Evolutionary conservation across 2,113 vertebrate genomes (phyloP), one percentile per base, ranked within the genome.

Genomic region (Microcebus murinus): DNA sequence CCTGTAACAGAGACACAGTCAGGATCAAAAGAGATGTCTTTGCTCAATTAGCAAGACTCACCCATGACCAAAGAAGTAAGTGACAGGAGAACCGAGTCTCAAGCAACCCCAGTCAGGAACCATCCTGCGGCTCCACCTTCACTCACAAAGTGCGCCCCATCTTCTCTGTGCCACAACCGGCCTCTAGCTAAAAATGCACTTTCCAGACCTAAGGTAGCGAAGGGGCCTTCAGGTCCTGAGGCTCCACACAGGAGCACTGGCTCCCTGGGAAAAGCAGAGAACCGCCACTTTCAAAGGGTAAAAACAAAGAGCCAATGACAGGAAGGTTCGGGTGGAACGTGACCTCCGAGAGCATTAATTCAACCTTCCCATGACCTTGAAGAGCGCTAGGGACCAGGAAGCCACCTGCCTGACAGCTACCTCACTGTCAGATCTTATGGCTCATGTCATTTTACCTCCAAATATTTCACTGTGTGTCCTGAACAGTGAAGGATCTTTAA

Each of bases 1-100:
- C 99, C 99, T 99, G 94, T 31, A 92, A 89, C 97, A 94, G 91
- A 93, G 77, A 97, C 31, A 96, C 29, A 68, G 13, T 42, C 50
- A 10, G n/a, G 15, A 34, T 31, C 23, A 52, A 21, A 12, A 34
- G 23, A 34, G 2, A 93, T 0, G 4, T 17, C 48, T 18, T 45
- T 2, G 25, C 12, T 5, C 17, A 8, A 39, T 2, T 1, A 55
- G 34, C 57, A 61, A 36, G 63, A n/a, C 23, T 52, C 61, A 1
- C 52, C n/a, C 8, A 1, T 3, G 23, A 34, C 50, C 4, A 1
- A 1, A 36, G 14, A 12, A 12, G 18, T 1, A 1, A 3, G 23
- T 10, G 34, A 61, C 61, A 63, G 55, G 29, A 20, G 1, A 20
- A 63, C n/a, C 11, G 45, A 9, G 29, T 21, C 39, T 52, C 0